Conservation (phyloP, 2,797 vertebrate species). For the Catamblyrhynchus diadema region DNA sequence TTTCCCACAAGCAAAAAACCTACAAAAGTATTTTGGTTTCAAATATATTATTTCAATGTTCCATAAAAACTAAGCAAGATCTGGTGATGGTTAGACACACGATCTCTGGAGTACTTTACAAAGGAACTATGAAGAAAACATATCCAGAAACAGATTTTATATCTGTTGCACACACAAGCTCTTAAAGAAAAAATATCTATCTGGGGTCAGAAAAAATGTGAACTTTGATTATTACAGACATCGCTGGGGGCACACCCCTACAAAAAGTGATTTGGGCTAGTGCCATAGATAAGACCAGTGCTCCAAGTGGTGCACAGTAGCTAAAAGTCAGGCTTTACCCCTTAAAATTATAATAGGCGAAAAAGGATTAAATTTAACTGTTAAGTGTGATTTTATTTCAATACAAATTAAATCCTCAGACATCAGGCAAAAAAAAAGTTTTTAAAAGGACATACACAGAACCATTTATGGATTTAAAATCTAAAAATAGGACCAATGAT, state of each 20-base stretch:
- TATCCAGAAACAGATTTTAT: neutral
- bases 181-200: neutral
- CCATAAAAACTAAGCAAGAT: neutral
- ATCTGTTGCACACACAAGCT: neutral
- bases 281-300: neutral
- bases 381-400: neutral
- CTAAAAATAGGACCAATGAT: neutral
- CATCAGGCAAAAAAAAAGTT: neutral
- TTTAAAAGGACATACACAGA: neutral
- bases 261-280: neutral
- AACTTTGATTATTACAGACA: neutral
- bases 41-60: neutral
- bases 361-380: neutral
- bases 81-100: neutral
- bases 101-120: neutral
- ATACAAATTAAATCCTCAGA: neutral
- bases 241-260: neutral
- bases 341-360: neutral
- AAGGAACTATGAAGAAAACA: neutral
- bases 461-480: neutral
- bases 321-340: neutral
- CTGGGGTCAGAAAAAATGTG: neutral
- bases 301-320: neutral
- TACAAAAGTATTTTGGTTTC: slow-evolving; percentile 26
- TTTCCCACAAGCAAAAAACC: slow-evolving; percentile 22